Conservation (phyloP, 2,888 invertebrate species). For the Catocala sponsa region DNA sequence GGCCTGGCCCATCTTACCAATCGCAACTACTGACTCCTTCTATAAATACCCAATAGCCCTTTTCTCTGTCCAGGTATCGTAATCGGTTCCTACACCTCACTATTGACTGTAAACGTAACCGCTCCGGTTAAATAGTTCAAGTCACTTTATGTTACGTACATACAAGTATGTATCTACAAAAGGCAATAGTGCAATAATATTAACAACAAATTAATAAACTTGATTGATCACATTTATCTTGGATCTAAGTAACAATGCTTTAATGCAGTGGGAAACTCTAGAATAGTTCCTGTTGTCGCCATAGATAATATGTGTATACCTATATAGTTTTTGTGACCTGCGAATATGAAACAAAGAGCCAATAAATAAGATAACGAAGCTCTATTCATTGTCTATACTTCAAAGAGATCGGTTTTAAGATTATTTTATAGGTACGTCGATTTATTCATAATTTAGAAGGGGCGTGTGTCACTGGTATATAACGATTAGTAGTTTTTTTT, state of each 20-base stretch:
- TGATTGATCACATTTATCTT: conserved; percentile 59
- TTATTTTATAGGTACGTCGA: conserved; percentile 38
- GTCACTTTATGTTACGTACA: too few species aligned
- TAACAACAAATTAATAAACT: conserved; percentile 30
- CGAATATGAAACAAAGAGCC: conserved; percentile 64
- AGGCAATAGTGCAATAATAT: too few species aligned
- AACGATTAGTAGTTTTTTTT: too few species aligned
- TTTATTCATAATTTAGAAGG: conserved; percentile 11
- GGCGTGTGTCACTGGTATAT: neutral
- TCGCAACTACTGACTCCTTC: too few species aligned
- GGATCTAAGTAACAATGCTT: conserved; percentile 53
- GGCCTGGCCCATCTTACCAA: too few species aligned
- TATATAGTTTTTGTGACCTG: conserved; percentile 57
- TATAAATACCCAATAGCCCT: too few species aligned
- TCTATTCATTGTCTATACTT: conserved; percentile 58
- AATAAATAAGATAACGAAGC: conserved; percentile 52
- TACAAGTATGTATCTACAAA: too few species aligned
- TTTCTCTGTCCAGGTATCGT: too few species aligned
- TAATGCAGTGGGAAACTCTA: conserved; percentile 56
- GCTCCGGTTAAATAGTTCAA: too few species aligned
- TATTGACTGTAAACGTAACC: too few species aligned
- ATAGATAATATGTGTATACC: conserved; percentile 10
- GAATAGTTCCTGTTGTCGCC: conserved; percentile 35
- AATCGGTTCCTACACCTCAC: too few species aligned
- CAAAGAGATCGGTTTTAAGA: conserved; percentile 53